phyloP scores from a whole-genome alignment of 2,113 vertebrate species.

The Acanthisitta chloris region DNA sequence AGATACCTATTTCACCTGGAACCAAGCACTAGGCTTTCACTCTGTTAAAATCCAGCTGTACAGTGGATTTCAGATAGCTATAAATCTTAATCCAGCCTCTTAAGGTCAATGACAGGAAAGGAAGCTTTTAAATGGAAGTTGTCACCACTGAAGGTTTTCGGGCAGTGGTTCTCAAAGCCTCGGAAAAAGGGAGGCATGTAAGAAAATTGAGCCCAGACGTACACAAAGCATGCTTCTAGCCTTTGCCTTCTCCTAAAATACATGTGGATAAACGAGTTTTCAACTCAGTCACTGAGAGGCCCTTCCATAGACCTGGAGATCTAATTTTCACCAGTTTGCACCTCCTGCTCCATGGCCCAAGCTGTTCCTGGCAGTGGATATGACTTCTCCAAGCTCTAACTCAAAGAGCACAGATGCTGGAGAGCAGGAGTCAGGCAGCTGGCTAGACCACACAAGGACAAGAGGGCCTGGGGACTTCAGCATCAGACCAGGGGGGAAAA shows the following conservation, averaged over 20 bases:
- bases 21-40: not conserved
- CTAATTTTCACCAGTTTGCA: not conserved
- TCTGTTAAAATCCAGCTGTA: not conserved
- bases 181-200: not conserved
- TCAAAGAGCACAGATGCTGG: rapidly evolving
- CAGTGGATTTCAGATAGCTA: not conserved
- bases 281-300: not conserved
- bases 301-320: not conserved
- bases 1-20: not conserved
- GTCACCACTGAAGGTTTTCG: not conserved
- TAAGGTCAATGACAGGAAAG: not conserved
- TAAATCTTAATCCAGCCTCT: not conserved
- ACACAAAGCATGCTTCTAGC: not conserved
- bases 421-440: not conserved
- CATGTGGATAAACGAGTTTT: not conserved
- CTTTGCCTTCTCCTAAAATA: not conserved
- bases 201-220: not conserved
- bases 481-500: not conserved
- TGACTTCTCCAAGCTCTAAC: not conserved
- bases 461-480: not conserved
- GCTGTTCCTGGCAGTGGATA: not conserved
- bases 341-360: not conserved
- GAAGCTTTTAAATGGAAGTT: not conserved
- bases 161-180: not conserved
- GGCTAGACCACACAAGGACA: not conserved